A percentile compares a stretch with the other conserved stretches of the same genome.
phyloP scores from a whole-genome alignment of 2,113 vertebrate species.

The Ammospiza nelsoni region DNA sequence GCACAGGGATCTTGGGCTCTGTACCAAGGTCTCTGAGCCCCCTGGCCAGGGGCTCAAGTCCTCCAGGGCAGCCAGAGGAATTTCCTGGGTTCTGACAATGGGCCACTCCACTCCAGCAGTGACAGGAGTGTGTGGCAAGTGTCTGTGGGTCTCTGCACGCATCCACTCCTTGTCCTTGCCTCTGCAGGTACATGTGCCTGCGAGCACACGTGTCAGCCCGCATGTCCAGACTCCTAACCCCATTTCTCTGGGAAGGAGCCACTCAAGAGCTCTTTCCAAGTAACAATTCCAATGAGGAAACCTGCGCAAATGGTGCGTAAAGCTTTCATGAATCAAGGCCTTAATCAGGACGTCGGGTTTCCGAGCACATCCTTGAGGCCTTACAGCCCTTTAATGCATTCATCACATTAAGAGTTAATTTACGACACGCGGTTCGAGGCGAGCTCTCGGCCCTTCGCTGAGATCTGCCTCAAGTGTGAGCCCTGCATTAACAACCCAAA shows the following conservation, averaged over 20 bases:
- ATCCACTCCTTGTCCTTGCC: not conserved
- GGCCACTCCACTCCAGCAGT: not conserved
- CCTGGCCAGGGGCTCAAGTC: no score
- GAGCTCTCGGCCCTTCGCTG: constrained; percentile 3
- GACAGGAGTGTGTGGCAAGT: not conserved
- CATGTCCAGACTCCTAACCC: not conserved
- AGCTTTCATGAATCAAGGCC: constrained; percentile 57
- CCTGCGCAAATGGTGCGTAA: constrained; percentile 5
- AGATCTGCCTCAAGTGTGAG: constrained; percentile 60
- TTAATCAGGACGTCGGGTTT: constrained; percentile 62
- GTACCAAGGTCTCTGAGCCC: no score
- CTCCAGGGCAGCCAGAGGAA: no score
- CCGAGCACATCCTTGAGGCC: constrained; percentile 46
- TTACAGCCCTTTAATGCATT: constrained; percentile 57
- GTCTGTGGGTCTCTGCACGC: not conserved
- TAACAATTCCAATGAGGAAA: constrained; percentile 50
- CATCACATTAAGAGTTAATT: constrained; percentile 72
- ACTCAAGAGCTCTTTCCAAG: constrained; percentile 52
- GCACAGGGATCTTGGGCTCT: no score
- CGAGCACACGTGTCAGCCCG: not conserved
- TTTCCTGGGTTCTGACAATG: no score
- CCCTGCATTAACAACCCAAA: constrained; percentile 60
- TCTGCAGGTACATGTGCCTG: not conserved
- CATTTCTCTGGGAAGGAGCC: not conserved
- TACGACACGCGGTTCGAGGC: constrained; percentile 42